Base-by-base conservation (phyloP, 2,888 invertebrate genomes). In the Schizotus pectinicornis region DNA sequence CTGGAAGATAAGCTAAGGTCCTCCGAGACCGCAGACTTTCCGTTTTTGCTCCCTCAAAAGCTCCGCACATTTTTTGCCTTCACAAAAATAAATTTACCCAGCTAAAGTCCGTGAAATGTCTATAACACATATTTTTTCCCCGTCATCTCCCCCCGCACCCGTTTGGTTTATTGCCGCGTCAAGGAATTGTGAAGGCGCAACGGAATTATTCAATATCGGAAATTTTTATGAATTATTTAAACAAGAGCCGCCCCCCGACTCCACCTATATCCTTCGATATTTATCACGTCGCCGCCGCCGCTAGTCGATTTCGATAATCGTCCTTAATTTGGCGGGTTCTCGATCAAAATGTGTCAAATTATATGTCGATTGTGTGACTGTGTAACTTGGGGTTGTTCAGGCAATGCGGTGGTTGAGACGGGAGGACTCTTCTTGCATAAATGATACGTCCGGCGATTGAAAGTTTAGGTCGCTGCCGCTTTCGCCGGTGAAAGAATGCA, bases 81-180 rank as follows among this genome's bases (percentile, higher is more conserved):
- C 48, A 54, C 56, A 47, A 67, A 66, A 66, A 69, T 68, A 69
- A 68, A 69, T 69, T 68, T 63, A 63, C 65, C 56, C 64, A 64
- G 63, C 63, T 65, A 69, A 69, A 68, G 66, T 67, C 68, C 67
- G 69, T 69, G 64, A 68, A 69, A 69, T 67, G 69, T 65, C 68
- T 65, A 69, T 69, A 69, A 67, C 65, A 69, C 64, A 59, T 68
- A 62, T 63, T 67, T 67, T 63, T 64, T 55, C 31, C 8, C 53
- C 14, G 35, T 35, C 14, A 33, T 45, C 37, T 46, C 46, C 45
- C 31, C 48, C 35, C 30, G 36, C 11, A 31, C 12, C 32, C 41
- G 49, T 32, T 34, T 57, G 51, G 50, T 63, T 61, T 61, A 61
- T 57, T 57, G 52, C 56, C 53, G 41, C 55, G 57, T 58, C 58